phyloP scores from a whole-genome alignment of 1,140 invertebrate species.

The Pararge aegeria region DNA sequence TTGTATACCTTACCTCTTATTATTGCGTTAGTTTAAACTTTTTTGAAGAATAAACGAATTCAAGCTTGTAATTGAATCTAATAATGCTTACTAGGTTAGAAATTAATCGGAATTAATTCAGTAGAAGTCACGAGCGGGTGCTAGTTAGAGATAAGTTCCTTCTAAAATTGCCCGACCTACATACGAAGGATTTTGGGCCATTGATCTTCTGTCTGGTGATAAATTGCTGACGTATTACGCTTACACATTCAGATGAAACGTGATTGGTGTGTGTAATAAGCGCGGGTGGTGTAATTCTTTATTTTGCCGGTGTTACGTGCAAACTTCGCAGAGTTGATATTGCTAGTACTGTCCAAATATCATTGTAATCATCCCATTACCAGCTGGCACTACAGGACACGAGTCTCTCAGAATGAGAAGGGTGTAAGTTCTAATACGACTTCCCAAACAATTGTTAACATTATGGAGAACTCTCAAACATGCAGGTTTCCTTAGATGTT shows the following conservation, averaged over 20 bases:
- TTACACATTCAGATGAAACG: constrained; percentile 29
- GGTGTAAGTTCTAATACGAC: too few relatives aligned
- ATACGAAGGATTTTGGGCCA: constrained; percentile 43
- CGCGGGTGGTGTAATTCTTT: constrained; percentile 17
- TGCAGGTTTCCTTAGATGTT: too few relatives aligned
- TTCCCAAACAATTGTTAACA: too few relatives aligned
- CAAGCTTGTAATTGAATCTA: neutral
- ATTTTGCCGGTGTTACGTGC: constrained; percentile 7
- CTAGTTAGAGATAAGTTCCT: constrained; percentile 17
- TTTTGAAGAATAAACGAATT: neutral
- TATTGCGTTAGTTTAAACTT: too few relatives aligned
- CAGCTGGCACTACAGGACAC: too few relatives aligned
- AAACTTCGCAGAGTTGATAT: too few relatives aligned
- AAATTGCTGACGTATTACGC: constrained; percentile 41
- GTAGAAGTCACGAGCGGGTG: neutral
- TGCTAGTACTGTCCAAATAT: neutral
- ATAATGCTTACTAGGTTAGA: neutral
- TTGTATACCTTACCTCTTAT: too few relatives aligned
- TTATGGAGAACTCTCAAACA: too few relatives aligned
- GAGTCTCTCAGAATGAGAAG: too few relatives aligned
- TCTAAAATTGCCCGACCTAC: constrained; percentile 25
- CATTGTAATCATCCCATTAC: too few relatives aligned
- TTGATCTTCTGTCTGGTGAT: constrained; percentile 45
- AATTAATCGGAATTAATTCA: neutral
- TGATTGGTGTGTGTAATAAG: constrained; percentile 23